These are phyloP conservation scores for Sphaerophoria taeniata DNA, from an alignment of 2,888 invertebrate genomes.

Conservation along the genomic window DNA sequence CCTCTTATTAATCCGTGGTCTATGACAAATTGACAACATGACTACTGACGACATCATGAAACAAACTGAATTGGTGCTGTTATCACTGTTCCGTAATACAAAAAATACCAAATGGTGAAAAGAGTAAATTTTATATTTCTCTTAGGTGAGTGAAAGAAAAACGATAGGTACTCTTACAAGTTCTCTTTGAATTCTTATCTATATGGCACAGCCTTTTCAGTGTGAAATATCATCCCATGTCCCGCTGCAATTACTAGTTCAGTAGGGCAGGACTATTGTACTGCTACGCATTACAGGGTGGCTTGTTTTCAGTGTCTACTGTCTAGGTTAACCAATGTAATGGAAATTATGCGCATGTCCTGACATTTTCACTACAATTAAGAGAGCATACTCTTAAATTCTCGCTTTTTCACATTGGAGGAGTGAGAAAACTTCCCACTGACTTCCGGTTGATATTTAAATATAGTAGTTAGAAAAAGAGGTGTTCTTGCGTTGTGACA, in stretches of 20 bases:
- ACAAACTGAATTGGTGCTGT: constrained; percentile 62
- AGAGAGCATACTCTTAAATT: constrained; percentile 24
- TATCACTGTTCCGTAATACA: constrained; percentile 53
- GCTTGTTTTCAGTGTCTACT: constrained; percentile 57
- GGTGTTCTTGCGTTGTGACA: no score
- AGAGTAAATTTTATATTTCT: not conserved
- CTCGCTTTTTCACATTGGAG: not conserved
- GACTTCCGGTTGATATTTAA: not conserved
- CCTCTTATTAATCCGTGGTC: constrained; percentile 37
- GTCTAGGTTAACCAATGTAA: no score
- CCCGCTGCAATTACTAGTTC: constrained; percentile 45
- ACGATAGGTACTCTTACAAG: not conserved
- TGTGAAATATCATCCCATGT: constrained; percentile 14
- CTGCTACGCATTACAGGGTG: not conserved
- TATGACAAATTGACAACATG: constrained; percentile 34
- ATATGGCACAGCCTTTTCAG: constrained; percentile 30
- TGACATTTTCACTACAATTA: not conserved
- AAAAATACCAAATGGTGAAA: constrained; percentile 44
- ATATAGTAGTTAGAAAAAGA: no score
- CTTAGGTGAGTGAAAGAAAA: constrained; percentile 24
- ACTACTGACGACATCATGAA: constrained; percentile 58
- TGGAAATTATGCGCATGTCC: constrained; percentile 45
- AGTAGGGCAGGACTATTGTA: constrained; percentile 51
- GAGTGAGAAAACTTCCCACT: constrained; percentile 13
- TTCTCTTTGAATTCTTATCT: constrained; percentile 58